Percentiles rank a stretch among this genome's conserved stretches.
phyloP scores from a whole-genome alignment of 1,140 invertebrate species.

The Bathynomus jamesi region DNA sequence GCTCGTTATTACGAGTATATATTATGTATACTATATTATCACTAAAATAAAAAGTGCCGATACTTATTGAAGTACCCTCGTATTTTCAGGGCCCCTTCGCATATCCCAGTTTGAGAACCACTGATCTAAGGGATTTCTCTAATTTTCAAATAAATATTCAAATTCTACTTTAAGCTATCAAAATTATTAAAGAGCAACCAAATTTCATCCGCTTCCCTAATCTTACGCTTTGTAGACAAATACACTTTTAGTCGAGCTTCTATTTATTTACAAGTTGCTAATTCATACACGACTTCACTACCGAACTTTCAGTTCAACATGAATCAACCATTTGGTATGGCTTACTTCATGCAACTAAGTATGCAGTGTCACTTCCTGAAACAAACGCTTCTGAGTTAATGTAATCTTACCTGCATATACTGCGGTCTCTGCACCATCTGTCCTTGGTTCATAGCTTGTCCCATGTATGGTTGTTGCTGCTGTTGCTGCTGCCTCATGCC shows the following conservation, averaged over 20 bases:
- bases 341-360: neutral
- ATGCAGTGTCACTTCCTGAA: neutral
- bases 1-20: too few relatives aligned
- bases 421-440: slow-evolving; percentile 35
- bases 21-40: too few relatives aligned
- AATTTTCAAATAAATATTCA: neutral
- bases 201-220: neutral
- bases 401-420: slow-evolving; percentile 34
- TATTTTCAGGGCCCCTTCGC: too few relatives aligned
- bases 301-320: neutral
- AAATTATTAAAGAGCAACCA: neutral
- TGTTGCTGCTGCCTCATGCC: slow-evolving; percentile 29
- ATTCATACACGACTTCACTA: neutral
- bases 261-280: neutral
- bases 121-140: neutral
- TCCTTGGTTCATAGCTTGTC: slow-evolving; percentile 24
- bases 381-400: neutral
- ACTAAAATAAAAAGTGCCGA: too few relatives aligned
- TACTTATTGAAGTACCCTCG: too few relatives aligned
- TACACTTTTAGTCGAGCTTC: too few relatives aligned
- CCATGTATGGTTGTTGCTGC: slow-evolving; percentile 13
- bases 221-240: neutral
- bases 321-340: neutral
- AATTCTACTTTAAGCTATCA: neutral
- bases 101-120: too few relatives aligned